Conservation (phyloP, 2,888 invertebrate genomes). For the Pseudoips prasinana region DNA sequence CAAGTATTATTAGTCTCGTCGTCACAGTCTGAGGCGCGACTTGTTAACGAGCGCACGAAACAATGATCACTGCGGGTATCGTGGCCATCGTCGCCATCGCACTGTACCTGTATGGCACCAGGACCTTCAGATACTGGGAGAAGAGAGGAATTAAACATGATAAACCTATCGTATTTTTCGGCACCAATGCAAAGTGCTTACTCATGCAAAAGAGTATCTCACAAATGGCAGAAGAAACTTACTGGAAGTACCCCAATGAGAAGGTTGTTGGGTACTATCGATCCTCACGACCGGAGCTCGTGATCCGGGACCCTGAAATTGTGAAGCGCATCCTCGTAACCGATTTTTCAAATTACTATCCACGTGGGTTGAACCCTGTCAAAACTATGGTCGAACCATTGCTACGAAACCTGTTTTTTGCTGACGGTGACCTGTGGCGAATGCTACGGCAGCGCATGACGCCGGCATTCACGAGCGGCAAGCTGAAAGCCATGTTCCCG, state of each 20-base stretch:
- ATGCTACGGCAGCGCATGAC: conserved; percentile 60
- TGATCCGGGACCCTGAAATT: conserved; percentile 52
- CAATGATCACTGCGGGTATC: background rate
- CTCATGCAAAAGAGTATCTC: conserved; percentile 40
- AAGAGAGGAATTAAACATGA: conserved; percentile 23
- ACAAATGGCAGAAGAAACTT: conserved; percentile 40
- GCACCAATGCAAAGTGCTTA: conserved; percentile 37
- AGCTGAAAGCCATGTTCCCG: conserved; percentile 62
- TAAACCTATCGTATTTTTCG: conserved; percentile 41
- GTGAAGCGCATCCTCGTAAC: conserved; percentile 43
- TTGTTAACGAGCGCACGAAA: background rate
- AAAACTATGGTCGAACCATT: conserved; percentile 50
- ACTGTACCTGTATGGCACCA: conserved; percentile 20
- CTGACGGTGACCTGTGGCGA: conserved; percentile 60
- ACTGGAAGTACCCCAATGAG: conserved; percentile 52
- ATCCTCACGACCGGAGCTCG: conserved; percentile 40
- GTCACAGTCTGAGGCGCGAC: too few relatives aligned
- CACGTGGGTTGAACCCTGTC: conserved; percentile 43
- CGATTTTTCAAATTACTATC: conserved; percentile 48
- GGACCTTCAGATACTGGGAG: conserved; percentile 31
- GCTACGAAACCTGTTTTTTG: conserved; percentile 54
- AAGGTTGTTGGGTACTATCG: conserved; percentile 51
- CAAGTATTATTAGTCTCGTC: too few relatives aligned
- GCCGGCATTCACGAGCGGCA: conserved; percentile 59
- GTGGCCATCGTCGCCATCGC: background rate